Evolutionary conservation across 2,797 vertebrate genomes (phyloP).

Genomic region (Xenops minutus): DNA sequence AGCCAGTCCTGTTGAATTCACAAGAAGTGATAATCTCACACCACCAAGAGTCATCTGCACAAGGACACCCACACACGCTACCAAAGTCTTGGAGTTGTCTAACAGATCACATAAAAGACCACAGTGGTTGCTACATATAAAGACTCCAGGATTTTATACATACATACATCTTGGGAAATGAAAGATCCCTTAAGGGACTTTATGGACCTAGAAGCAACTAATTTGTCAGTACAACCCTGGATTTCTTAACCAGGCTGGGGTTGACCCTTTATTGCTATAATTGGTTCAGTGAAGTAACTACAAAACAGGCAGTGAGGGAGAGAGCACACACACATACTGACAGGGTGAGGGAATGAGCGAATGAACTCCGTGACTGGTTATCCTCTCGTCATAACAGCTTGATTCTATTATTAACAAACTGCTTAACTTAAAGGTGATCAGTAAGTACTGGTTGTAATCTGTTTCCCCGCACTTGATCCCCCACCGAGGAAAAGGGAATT

Average conservation of each 20-base stretch:
- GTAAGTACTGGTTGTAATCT: no score
- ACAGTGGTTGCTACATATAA: neutral
- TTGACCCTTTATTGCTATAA: neutral
- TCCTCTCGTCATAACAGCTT: no score
- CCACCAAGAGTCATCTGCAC: neutral
- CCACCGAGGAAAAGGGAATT: neutral
- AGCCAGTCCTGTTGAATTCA: neutral
- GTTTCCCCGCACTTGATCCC: neutral
- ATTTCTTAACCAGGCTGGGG: neutral
- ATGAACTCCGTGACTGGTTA: no score
- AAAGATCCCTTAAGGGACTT: neutral
- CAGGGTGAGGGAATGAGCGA: no score
- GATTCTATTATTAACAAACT: no score
- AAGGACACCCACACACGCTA: neutral
- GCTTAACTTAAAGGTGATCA: no score
- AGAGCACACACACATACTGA: no score
- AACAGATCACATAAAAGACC: neutral
- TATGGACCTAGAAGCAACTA: neutral
- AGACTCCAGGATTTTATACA: neutral
- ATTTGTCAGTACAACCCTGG: neutral
- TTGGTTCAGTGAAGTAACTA: neutral
- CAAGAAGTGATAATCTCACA: neutral
- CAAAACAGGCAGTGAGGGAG: neutral
- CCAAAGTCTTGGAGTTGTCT: accelerated
- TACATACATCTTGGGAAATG: neutral